Evolutionary conservation across 2,888 invertebrate species (phyloP).

Genomic region (Watsonalla binaria): DNA sequence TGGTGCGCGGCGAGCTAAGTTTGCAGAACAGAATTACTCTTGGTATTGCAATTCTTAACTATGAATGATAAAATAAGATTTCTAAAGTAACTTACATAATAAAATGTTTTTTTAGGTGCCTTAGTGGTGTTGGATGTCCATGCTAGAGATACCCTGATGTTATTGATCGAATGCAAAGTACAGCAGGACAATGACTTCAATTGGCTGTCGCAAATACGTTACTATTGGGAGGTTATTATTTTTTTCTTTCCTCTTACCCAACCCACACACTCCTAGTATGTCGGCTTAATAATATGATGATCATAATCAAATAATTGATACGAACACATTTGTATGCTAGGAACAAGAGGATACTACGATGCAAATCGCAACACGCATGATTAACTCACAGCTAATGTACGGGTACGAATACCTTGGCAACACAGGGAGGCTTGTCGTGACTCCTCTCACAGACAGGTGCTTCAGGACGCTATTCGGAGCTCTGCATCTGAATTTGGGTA

Average conservation of each 20-base stretch:
- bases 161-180: constrained; percentile 82
- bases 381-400: constrained; percentile 92
- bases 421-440: constrained; percentile 91
- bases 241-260: neutral
- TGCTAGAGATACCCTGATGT: constrained; percentile 90
- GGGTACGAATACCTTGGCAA: constrained; percentile 98
- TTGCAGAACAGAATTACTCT: constrained; percentile 93
- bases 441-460: constrained; percentile 95
- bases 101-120: constrained; percentile 79
- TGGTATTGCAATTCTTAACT: constrained; percentile 59
- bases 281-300: neutral
- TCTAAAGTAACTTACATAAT: neutral
- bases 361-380: constrained; percentile 88
- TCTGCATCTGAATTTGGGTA: constrained; percentile 90
- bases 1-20: constrained; percentile 92
- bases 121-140: constrained; percentile 96
- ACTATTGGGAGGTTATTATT: constrained; percentile 86
- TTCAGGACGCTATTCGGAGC: constrained; percentile 96
- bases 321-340: constrained; percentile 37
- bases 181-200: constrained; percentile 89
- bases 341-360: constrained; percentile 61
- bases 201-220: constrained; percentile 89
- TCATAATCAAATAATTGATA: neutral
- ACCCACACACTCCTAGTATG: no score
- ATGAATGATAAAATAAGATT: neutral